Evolutionary conservation across 2,797 vertebrate genomes (phyloP).

Genomic region (Microhierax caerulescens): DNA sequence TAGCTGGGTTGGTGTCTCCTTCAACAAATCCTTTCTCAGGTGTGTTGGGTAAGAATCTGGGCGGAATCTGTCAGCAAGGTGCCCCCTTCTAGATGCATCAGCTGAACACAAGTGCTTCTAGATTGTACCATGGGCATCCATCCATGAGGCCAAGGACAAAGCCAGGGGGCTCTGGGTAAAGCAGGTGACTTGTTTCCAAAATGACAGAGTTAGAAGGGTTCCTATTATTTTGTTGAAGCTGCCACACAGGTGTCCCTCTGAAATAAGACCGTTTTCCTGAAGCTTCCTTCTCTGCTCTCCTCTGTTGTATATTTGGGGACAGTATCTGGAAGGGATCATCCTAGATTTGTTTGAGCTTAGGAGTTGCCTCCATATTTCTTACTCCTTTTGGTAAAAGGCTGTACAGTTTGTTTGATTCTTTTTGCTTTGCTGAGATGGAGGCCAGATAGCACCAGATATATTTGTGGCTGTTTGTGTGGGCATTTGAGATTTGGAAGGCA

Average conservation of each 20-base stretch:
- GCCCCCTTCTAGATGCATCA: background rate
- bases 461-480: slow-evolving; percentile 51
- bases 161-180: background rate
- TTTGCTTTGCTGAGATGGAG: slow-evolving; percentile 3
- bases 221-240: background rate
- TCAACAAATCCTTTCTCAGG: background rate
- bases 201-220: background rate
- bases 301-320: background rate
- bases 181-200: background rate
- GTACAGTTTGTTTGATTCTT: background rate
- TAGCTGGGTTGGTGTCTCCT: background rate
- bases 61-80: background rate
- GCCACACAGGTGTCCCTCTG: background rate
- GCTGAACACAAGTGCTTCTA: background rate
- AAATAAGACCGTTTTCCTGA: background rate
- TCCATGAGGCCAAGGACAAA: background rate
- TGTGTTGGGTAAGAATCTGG: background rate
- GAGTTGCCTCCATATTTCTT: background rate
- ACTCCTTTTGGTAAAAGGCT: background rate
- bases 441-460: background rate
- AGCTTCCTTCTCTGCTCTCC: background rate
- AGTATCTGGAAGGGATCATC: background rate
- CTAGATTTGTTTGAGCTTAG: background rate
- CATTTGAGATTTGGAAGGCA: slow-evolving; percentile 40
- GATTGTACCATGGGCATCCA: background rate